These are phyloP conservation scores for Nyctalus aviator DNA, from an alignment of 2,797 vertebrate genomes.

Conservation along the genomic window DNA sequence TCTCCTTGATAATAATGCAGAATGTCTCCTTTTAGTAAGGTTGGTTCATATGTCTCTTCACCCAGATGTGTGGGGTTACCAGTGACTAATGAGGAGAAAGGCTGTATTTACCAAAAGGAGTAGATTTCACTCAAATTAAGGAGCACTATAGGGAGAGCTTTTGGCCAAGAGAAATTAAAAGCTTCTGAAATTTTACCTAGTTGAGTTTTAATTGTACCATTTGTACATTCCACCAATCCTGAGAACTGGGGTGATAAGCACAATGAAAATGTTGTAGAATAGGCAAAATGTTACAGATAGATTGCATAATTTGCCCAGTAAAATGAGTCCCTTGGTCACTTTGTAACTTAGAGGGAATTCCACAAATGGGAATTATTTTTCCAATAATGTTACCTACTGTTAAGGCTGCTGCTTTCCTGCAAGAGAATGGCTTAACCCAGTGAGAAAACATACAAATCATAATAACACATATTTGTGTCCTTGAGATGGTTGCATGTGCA, in stretches of 20 bases:
- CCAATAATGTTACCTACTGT: background rate
- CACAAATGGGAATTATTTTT: background rate
- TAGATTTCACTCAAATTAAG: background rate
- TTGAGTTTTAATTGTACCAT: background rate
- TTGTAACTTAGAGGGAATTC: background rate
- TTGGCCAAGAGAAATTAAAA: background rate
- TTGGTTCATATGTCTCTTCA: background rate
- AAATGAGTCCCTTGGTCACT: background rate
- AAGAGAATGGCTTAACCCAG: background rate
- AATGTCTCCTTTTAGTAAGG: background rate
- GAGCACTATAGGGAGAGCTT: background rate
- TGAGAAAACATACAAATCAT: background rate
- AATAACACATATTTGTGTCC: background rate
- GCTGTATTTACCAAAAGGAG: background rate
- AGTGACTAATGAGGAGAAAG: background rate
- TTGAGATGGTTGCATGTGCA: background rate
- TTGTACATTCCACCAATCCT: no score
- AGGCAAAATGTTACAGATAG: background rate
- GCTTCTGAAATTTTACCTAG: background rate
- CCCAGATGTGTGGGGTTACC: background rate
- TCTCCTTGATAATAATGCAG: background rate
- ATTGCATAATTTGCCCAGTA: background rate
- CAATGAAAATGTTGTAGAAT: background rate
- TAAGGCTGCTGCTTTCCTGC: background rate
- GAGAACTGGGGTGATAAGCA: background rate